Conservation (phyloP, 2,888 invertebrate genomes). For the Ischnura elegans region DNA sequence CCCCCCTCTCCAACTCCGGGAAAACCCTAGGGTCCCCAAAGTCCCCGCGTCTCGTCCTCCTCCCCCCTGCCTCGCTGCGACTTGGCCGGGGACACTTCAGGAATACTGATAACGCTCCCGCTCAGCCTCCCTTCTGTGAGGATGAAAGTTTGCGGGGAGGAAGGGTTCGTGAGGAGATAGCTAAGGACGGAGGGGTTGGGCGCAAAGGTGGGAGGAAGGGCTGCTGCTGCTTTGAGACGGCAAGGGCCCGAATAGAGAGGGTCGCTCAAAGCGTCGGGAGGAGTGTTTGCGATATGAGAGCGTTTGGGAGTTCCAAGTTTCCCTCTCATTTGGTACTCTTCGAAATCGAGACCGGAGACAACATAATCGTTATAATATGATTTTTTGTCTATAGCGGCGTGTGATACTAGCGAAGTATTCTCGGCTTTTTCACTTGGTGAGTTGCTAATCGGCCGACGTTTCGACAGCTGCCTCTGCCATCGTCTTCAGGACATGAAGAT, state of each 20-base stretch:
- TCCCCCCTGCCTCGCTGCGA: neutral
- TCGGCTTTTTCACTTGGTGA: no score
- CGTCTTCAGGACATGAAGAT: neutral
- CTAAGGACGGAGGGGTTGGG: neutral
- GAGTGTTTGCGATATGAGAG: no score
- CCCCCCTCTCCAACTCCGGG: neutral
- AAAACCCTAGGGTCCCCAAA: slow-evolving; percentile 38
- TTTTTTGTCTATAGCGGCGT: no score
- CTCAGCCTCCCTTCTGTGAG: neutral
- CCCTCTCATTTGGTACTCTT: no score
- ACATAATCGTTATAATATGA: no score
- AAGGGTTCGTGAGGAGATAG: slow-evolving; percentile 32
- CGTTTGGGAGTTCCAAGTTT: no score
- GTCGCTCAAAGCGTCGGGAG: no score
- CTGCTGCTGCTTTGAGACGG: no score
- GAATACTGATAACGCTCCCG: slow-evolving; percentile 51
- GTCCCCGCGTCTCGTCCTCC: neutral
- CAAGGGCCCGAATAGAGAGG: no score
- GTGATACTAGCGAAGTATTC: slow-evolving; percentile 9
- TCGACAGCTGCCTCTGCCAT: no score
- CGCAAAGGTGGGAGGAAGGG: neutral
- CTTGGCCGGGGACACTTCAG: slow-evolving; percentile 44
- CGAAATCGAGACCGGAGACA: no score
- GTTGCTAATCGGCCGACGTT: neutral
- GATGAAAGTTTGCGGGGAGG: slow-evolving; percentile 28